Evolutionary conservation across 1,140 invertebrate genomes (phyloP), one percentile per base, ranked within the genome.

Genomic region (Ruditapes philippinarum): DNA sequence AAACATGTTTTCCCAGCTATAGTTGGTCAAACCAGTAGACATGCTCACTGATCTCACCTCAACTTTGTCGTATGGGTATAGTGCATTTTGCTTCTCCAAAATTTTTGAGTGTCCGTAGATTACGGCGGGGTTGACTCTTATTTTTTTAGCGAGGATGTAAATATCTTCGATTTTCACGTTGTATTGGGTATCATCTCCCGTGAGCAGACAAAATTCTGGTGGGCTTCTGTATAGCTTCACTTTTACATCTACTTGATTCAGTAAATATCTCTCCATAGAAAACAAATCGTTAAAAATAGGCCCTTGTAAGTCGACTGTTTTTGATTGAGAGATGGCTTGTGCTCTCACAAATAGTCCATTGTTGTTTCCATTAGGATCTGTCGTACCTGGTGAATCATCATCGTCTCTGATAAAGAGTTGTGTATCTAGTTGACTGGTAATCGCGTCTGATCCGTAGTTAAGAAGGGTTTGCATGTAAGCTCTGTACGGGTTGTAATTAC

Each of bases 401-500:
- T 2, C 7, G 57, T 81, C 79, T 31, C 3, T 4, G 11, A n/a
- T 2, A 42, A 81, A 81, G 9, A 81, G 54, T 33, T 81, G 79
- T 5, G 79, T 62, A 12, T 36, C 9, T 22, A 81, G 54, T 28
- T 81, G 79, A 38, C 36, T 62, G 2, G 28, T 5, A n/a, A 5
- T n/a, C 12, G 68, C 36, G 28, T 73, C 68, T 38, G 19, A 36
- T 14, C 68, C 68, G n/a, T 73, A 38, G 17, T 73, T 73, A 1
- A 73, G 5, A 3, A 73, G 22, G 0, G 83, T 83, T 22, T 81
- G 42, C 25, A 91, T 84, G 45, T 74, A 62, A 51, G 57, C 51
- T 54, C 89, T 90, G 62, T 90, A 90, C 1, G 91, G 80, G 70
- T 90, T 87, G 81, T 88, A 45, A 40, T 51, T 88, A 19, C 54